phyloP scores from a whole-genome alignment of 2,888 invertebrate genomes.

The Osmoderma eremita region DNA sequence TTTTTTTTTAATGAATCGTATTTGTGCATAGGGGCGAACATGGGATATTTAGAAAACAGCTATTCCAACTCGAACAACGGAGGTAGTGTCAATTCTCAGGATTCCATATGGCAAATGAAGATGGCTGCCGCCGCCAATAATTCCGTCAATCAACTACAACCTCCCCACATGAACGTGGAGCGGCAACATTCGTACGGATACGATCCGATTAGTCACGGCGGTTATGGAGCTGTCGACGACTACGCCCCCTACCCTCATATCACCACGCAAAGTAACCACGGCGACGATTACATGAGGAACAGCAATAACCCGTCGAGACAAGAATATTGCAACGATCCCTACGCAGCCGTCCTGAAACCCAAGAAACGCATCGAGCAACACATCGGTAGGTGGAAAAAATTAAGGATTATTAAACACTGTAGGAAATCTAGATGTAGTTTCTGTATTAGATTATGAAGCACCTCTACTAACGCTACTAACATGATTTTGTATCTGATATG shows the following conservation, averaged over 20 bases:
- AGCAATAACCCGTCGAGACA: constrained; percentile 86
- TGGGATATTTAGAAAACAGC: constrained; percentile 91
- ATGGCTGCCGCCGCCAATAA: constrained; percentile 81
- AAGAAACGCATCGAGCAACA: constrained; percentile 89
- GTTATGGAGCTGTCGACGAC: constrained; percentile 84
- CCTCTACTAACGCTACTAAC: constrained; percentile 11
- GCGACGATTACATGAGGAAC: constrained; percentile 78
- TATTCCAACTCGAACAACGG: constrained; percentile 94
- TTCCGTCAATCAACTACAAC: constrained; percentile 69
- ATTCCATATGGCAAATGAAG: constrained; percentile 94
- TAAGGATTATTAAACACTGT: too few relatives aligned
- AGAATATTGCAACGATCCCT: constrained; percentile 88
- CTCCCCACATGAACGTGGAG: constrained; percentile 70
- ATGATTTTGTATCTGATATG: constrained; percentile 14
- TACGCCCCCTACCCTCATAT: constrained; percentile 87
- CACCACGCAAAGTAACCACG: constrained; percentile 72
- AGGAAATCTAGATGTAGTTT: too few relatives aligned
- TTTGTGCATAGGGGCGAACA: constrained; percentile 77
- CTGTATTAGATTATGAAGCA: neutral
- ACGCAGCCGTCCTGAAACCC: constrained; percentile 89
- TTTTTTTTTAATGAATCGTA: constrained; percentile 4
- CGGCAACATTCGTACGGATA: constrained; percentile 77
- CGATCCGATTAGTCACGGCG: constrained; percentile 83
- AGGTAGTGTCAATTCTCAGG: constrained; percentile 94
- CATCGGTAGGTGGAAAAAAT: constrained; percentile 74